Evolutionary conservation across 92 coral and sea anemone genomes (phyloP), one percentile per base, ranked within the genome.

Genomic region (Zoanthus solanderi): DNA sequence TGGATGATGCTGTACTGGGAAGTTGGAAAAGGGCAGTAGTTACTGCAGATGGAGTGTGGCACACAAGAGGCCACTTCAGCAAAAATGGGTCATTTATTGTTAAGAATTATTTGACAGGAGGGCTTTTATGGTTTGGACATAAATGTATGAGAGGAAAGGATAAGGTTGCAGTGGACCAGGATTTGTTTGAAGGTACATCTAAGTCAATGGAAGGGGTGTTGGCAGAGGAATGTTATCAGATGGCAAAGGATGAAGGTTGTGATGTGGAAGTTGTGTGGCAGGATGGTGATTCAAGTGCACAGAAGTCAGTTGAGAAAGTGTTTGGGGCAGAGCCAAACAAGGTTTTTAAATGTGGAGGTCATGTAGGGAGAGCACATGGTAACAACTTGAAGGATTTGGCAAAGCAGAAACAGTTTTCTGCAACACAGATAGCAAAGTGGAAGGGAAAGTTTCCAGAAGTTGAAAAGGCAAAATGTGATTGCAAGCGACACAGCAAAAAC

Each of bases 311-410:
- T 29, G 76, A 83, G 34, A 83, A 81, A 42, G 76, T 57, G 32
- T 83, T 8, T 65, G 83, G 87, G 17, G 66, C 44, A n/a, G 91
- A 76, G 84, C 63, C 63, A 57, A 57, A 57, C 63, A 83, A 57
- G 37, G 84, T 89, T 3, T 82, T 31, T 58, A 91, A 91, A 53
- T 91, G 93, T 72, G 90, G 89, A 9, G 83, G 92, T 14, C 92
- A 90, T 90, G 92, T 85, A 23, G 92, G 92, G 12, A 63, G 90
- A 63, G 93, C 89, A 3, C 93, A 91, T 83, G 86, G 56, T 7
- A 86, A 86, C 84, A 75, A 90, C 31, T 46, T 89, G 79, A 89
- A 89, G 63, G 79, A 84, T 12, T 42, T 54, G 17, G 73, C 80
- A 5, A 90, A 90, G 71, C 67, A 57, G 63, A 57, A 57, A 15